Percentiles rank a stretch among this genome's conserved stretches.
These are phyloP conservation scores for Ferrisia virgata DNA, from an alignment of 2,888 invertebrate species.

Conservation along the genomic window DNA sequence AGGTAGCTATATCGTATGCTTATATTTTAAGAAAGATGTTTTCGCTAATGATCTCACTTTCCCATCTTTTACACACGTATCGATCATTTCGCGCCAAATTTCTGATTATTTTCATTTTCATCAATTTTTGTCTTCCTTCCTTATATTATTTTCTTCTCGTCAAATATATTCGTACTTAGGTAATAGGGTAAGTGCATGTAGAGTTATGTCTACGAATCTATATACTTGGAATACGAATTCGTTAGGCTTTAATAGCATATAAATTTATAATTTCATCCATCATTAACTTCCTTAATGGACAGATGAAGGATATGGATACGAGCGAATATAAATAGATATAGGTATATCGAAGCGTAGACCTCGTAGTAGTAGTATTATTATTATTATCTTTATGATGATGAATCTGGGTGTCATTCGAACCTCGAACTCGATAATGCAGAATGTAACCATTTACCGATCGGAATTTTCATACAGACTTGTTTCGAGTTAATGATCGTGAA, in stretches of 20 bases:
- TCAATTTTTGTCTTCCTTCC: not conserved
- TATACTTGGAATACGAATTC: no score
- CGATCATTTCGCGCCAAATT: not conserved
- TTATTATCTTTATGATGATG: not conserved
- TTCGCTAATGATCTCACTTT: constrained; percentile 4
- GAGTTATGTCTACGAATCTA: no score
- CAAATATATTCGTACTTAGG: not conserved
- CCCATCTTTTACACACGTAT: not conserved
- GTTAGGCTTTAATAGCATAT: not conserved
- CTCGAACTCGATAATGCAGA: no score
- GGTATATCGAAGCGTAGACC: not conserved
- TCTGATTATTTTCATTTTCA: not conserved
- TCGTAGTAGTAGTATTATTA: not conserved
- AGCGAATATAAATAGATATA: not conserved
- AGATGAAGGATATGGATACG: not conserved
- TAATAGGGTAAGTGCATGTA: no score
- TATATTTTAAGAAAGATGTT: not conserved
- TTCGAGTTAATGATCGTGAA: not conserved
- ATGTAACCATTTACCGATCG: not conserved
- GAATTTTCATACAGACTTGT: no score
- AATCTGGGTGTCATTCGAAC: not conserved
- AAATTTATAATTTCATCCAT: not conserved
- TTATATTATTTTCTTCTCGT: not conserved
- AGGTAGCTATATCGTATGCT: no score
- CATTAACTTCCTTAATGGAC: not conserved